Evolutionary conservation across 2,888 invertebrate genomes (phyloP).

Genomic region (Oscheius sp.): DNA sequence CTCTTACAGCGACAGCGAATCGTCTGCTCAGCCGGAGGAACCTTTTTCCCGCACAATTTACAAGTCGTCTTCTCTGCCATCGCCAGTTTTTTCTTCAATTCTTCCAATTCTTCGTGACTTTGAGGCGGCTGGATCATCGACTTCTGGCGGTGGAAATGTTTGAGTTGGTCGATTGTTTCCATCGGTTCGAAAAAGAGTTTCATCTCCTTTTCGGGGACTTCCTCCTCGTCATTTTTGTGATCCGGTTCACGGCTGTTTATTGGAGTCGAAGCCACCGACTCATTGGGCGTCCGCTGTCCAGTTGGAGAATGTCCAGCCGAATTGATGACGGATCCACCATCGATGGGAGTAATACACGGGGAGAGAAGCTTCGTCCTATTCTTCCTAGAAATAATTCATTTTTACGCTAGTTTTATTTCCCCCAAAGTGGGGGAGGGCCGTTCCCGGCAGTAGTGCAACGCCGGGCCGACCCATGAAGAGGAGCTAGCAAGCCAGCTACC

Average conservation of each 20-base stretch:
- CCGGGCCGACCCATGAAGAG: too few relatives aligned
- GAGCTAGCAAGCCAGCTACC: too few relatives aligned
- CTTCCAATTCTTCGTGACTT: slow-evolving; percentile 43
- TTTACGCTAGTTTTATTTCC: too few relatives aligned
- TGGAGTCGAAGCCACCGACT: background rate
- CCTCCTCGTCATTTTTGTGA: background rate
- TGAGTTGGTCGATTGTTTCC: slow-evolving; percentile 50
- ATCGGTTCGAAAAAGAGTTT: slow-evolving; percentile 58
- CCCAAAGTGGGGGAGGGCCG: too few relatives aligned
- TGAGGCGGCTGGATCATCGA: slow-evolving; percentile 55
- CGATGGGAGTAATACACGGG: slow-evolving; percentile 5
- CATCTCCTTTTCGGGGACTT: slow-evolving; percentile 58
- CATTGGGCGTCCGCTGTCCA: background rate
- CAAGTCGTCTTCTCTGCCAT: slow-evolving; percentile 47
- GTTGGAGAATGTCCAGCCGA: background rate
- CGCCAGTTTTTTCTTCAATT: slow-evolving; percentile 41
- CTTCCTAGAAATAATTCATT: slow-evolving; percentile 13
- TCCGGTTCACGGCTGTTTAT: too few relatives aligned
- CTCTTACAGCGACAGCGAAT: slow-evolving; percentile 52
- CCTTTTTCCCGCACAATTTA: slow-evolving; percentile 50
- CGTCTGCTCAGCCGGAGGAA: slow-evolving; percentile 54
- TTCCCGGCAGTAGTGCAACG: too few relatives aligned
- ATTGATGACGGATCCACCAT: slow-evolving; percentile 5
- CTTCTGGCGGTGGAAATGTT: slow-evolving; percentile 39
- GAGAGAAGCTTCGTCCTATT: slow-evolving; percentile 27